Evolutionary conservation across 1,140 invertebrate species (phyloP), one percentile per base, ranked within the genome.

Genomic region (Melipona quadrifasciata): DNA sequence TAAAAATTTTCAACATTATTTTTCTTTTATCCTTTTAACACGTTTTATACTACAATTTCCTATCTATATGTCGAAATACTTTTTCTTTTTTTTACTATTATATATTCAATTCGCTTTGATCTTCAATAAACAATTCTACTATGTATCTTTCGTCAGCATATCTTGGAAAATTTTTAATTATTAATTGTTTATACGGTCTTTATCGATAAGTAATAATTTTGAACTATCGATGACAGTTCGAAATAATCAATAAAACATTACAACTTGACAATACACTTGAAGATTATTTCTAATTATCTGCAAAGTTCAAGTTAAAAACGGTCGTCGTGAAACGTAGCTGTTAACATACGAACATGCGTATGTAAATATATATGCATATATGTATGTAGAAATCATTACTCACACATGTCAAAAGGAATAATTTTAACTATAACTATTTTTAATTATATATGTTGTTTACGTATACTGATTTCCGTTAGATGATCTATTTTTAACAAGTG

Each of bases 391-490:
- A 34, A 47, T 6, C 47, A 58, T 8, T 72, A 61, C 12, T 61
- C 24, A 14, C n/a, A n/a, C 61, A 27, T 27, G 47, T 47, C 67
- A 75, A 16, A n/a, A 24, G 14, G 24, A 27, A 65, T 39, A 75
- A 73, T 75, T 82, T 64, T 34, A 75, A 82, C 47, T 75, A 34
- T 64, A 51, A 58, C 57, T 82, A 82, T 82, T 51, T 39, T 53
- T 75, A 75, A 75, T 24, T 21, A 10, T 12, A 19, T 31, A 76
- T 27, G n/a, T 53, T 27, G n/a, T 39, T 75, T 82, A 61, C 19
- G 10, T 47, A 80, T 47, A 58, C 17, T 27, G 19, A 72, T 58
- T 55, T 51, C 53, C 24, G 55, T 86, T 86, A 76, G 39, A 47
- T 68, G 24, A 58, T 75, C 57, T 76, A 74, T 74, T 83, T 67